These are phyloP conservation scores for Chromobotia macracanthus DNA, from an alignment of 2,797 vertebrate genomes.

Conservation along the genomic window DNA sequence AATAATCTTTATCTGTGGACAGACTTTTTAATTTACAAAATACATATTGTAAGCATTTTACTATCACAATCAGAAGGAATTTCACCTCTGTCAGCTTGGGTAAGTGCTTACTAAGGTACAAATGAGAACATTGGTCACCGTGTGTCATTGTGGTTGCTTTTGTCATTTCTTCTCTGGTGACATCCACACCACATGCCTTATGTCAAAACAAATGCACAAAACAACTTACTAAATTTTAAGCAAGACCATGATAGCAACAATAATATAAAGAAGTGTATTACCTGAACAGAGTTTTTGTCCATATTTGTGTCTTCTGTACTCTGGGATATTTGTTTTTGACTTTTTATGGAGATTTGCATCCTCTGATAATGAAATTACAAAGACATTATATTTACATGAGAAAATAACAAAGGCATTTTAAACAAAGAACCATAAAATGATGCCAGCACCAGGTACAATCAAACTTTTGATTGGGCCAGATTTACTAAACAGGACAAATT, in stretches of 20 bases:
- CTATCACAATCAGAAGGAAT: neutral
- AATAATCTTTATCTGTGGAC: no score
- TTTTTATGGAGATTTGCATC: constrained; percentile 1
- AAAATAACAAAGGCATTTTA: neutral
- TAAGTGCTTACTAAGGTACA: constrained; percentile 1
- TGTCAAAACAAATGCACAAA: neutral
- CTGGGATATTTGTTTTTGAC: neutral
- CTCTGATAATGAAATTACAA: neutral
- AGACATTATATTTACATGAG: neutral
- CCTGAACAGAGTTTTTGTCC: neutral
- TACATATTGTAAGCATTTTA: no score
- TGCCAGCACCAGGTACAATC: neutral
- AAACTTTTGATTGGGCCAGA: no score
- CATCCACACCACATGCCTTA: neutral
- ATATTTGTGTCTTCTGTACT: neutral
- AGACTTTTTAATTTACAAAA: no score
- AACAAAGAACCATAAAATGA: neutral
- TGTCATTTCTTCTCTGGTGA: neutral
- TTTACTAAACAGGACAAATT: no score
- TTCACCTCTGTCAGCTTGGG: neutral
- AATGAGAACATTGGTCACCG: neutral
- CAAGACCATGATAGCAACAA: no score
- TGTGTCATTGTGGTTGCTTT: neutral
- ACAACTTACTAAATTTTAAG: no score
- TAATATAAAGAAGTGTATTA: neutral